Evolutionary conservation across 2,888 invertebrate species (phyloP), one percentile per base, ranked within the genome.

Genomic region (Drosophila macrospina): DNA sequence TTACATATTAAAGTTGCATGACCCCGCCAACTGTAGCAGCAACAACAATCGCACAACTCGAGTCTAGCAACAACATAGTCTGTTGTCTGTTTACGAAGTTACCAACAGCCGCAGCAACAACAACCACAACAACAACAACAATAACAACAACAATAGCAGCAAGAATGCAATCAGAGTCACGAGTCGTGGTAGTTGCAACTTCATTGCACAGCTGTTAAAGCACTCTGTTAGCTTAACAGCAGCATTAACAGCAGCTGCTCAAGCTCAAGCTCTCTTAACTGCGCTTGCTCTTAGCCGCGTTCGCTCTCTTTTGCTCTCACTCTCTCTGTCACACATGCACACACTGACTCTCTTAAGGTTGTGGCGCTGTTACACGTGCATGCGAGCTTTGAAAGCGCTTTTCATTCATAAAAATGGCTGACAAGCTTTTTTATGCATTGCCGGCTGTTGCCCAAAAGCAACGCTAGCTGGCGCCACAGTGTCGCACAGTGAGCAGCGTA

Each of bases 1-100:
- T 91, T 90, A 90, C 89, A 81, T 80, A 87, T 90, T 90, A 89
- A 91, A 90, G 87, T 90, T 90, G 89, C 89, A 91, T 90, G 90
- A 90, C 90, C 86, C 89, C 84, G 79, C 65, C 69, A 73, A 74
- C 68, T 70, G 69, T 76, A 69, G 57, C 75, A 63, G 47, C 70
- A 63, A 30, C 67, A 72, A 32, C 54, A 66, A 30, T 44, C 16
- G 5, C 50, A 60, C 10, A 47, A 48, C 48, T 47, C 42, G 54
- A 54, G 16, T 20, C 1, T 20, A 32, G 6, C 42, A 26, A 44
- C 44, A 13, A 6, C 41, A 51, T 39, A 28, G 16, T 16, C 15
- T 61, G 50, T 62, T 61, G 59, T 68, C 67, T 73, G 70, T 64
- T 65, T 68, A 66, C 74, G 69, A 68, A 65, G 70, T 63, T 69